Base-by-base conservation (phyloP, 1,140 invertebrate genomes). In the Ceratitis capitata region DNA sequence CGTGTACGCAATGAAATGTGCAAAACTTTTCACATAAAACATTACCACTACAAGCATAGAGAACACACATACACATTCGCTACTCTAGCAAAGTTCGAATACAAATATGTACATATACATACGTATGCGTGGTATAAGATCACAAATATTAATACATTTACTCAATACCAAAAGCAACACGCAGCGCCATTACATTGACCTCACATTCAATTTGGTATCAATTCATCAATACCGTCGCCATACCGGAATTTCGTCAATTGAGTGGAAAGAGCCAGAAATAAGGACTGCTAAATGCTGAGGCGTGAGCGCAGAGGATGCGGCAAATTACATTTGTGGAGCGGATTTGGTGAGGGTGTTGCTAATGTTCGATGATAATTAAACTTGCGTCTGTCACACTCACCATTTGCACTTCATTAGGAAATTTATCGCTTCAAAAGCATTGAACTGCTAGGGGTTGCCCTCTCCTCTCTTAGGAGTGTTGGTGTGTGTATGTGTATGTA, bases 371-470 rank as follows among this genome's bases (percentile, higher is more conserved):
- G 78, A 82, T 82, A 82, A 82, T 82, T 82, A 51, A 82, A 82
- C 78, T 16, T 82, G 42, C 42, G 78, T 86, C 87, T 87, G 88
- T 84, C 58, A 88, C 87, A 88, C 87, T 87, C 88, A 86, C 87
- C 87, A 90, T 90, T 90, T 89, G 89, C 89, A 88, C 89, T 90
- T 90, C 88, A 90, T 90, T 90, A 89, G 87, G 87, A 51, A 82
- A 82, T 82, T 82, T 82, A 29, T 51, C 47, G 42, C 49, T 26
- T 23, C 42, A 45, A 47, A 51, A 49, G 47, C 29, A 26, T 64
- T 64, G 58, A 26, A 64, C 14, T 29, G 29, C 23, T 23, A 26
- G 7, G 23, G 58, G 9, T 5, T 12, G 1, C 29, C 29, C 29
- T 32, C 58, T 19, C 14, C 47, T 49, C 14, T 49, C 14, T 49